A percentile compares a stretch with the other conserved stretches of the same genome.
Evolutionary conservation across 37 sponge, comb jelly and placozoan genomes (phyloP).

Genomic region (Diacarnus erythraeanus): DNA sequence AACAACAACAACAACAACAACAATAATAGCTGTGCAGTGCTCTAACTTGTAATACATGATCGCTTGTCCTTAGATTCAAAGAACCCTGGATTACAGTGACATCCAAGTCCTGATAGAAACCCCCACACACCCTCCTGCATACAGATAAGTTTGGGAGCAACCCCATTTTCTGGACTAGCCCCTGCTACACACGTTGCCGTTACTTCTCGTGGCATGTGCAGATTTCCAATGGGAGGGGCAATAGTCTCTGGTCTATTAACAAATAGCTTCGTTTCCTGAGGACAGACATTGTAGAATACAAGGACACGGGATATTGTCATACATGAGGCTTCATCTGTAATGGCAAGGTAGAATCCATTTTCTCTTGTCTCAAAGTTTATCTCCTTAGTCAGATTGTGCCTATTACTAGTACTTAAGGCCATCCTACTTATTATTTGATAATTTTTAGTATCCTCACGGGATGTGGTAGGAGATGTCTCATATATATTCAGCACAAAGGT

Average conservation of each 20-base stretch:
- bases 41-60: background rate
- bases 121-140: conserved; percentile 15
- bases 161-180: conserved; percentile 9
- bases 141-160: conserved; percentile 3
- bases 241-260: conserved; percentile 27
- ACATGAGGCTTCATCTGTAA: conserved; percentile 37
- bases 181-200: conserved; percentile 16
- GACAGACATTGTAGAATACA: conserved; percentile 59
- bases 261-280: conserved; percentile 4
- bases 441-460: too few species aligned
- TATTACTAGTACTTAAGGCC: too few species aligned
- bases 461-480: too few species aligned
- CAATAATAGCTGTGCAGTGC: too few species aligned
- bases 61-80: background rate
- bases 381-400: background rate
- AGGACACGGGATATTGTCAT: conserved; percentile 15
- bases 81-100: conserved; percentile 18
- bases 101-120: background rate
- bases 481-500: too few species aligned
- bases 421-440: too few species aligned
- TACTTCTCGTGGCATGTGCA: background rate
- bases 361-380: conserved; percentile 6
- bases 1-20: too few species aligned
- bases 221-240: conserved; percentile 14
- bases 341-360: conserved; percentile 31